Conservation (phyloP, 1,140 invertebrate species). For the Rhagoletis pomonella region DNA sequence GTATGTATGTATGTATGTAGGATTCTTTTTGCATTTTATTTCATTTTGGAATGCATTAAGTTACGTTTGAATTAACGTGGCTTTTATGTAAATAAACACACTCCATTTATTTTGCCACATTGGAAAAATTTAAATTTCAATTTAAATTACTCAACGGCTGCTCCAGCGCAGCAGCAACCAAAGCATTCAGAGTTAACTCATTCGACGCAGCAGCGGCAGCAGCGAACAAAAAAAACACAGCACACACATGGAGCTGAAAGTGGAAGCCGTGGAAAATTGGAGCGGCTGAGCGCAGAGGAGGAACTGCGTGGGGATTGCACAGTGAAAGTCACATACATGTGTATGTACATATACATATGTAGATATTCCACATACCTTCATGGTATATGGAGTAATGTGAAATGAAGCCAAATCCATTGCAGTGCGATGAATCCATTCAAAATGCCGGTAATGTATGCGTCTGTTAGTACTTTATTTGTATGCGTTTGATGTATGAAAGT, state of each 20-base stretch:
- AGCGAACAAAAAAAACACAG: neutral
- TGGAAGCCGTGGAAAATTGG: neutral
- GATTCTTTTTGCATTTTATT: constrained; percentile 30
- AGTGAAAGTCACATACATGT: no score
- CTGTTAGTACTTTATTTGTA: neutral
- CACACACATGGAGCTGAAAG: constrained; percentile 7
- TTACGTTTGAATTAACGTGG: constrained; percentile 54
- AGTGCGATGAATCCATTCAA: constrained; percentile 40
- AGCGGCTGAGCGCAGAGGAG: neutral
- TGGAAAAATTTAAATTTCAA: constrained; percentile 54
- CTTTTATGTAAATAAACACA: constrained; percentile 55
- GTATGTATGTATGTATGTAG: neutral
- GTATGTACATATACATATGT: neutral
- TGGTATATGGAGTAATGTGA: neutral
- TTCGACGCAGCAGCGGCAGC: neutral
- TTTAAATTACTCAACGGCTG: constrained; percentile 50
- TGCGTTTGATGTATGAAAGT: constrained; percentile 30
- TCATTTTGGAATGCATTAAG: constrained; percentile 49
- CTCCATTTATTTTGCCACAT: constrained; percentile 54
- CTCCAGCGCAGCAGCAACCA: neutral
- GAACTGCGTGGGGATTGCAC: neutral
- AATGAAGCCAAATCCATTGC: constrained; percentile 38
- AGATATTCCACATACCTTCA: neutral
- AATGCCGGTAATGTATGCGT: constrained; percentile 38
- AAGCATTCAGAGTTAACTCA: constrained; percentile 27